Base-by-base conservation (phyloP, 2,113 vertebrate species). In the Channa maculata region DNA sequence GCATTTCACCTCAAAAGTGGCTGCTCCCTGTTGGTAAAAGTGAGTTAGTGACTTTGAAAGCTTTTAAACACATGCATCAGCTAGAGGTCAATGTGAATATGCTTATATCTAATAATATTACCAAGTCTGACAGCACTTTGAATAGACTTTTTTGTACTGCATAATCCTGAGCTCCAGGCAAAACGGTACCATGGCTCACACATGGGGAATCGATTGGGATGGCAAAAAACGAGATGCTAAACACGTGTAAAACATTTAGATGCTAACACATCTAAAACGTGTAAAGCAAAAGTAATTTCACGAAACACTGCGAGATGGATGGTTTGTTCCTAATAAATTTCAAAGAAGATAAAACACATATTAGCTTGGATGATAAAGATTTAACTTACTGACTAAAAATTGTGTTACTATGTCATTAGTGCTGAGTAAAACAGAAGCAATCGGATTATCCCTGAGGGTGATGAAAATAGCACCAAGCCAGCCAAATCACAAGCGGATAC, bases 401-500 rank as follows among this genome's bases (percentile, higher is more conserved):
- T 24, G 24, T 24, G 24, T 24, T 24, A 24, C 24, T 24, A 24
- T 24, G 24, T 24, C 24, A 24, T 24, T 14, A 43, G 71, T 38
- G 70, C 15, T 15, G 46, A 61, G 50, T 45, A 9, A 74, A 85
- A 71, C 60, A 81, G 38, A 39, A 75, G 69, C 55, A 24, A 37
- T 14, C 57, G 67, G 73, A 85, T 80, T 77, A 85, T 54, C 68
- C 51, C 6, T 7, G 33, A 75, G 33, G 6, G 58, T 11, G 73
- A 75, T 55, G 60, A 76, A 80, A 79, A 85, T 15, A 63, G 50
- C 24, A 64, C 75, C 62, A 52, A 68, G 60, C 44, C n/a, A 71
- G 79, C 52, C 66, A 76, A 77, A 80, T 90, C 82, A 87, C 80
- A 85, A 86, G 78, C 58, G 79, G 85, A 89, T 86, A 84, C 86